These are phyloP conservation scores for Paratilapia polleni DNA, from an alignment of 2,113 vertebrate genomes.

Conservation along the genomic window DNA sequence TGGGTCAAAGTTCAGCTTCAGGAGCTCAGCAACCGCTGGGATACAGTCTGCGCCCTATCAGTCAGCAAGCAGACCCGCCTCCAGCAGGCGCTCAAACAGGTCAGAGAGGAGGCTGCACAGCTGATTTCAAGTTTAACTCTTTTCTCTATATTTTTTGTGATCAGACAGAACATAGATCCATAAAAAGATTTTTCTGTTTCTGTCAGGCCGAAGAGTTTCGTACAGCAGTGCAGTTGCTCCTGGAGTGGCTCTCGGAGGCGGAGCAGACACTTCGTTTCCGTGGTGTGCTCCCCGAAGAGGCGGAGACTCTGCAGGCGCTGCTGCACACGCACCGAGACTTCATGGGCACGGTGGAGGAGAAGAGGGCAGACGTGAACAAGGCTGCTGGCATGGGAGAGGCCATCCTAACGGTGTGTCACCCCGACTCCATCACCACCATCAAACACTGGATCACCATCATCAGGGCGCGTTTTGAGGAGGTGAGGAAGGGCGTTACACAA, in stretches of 20 bases:
- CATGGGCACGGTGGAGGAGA: slow-evolving; percentile 97
- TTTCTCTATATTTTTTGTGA: not conserved
- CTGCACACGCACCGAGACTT: slow-evolving; percentile 93
- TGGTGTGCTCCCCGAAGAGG: slow-evolving; percentile 93
- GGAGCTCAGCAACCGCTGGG: slow-evolving; percentile 97
- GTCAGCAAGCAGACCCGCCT: slow-evolving; percentile 95
- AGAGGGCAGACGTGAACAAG: slow-evolving; percentile 88
- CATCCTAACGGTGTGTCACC: slow-evolving; percentile 91
- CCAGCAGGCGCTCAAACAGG: slow-evolving; percentile 94
- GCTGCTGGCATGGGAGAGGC: slow-evolving; percentile 92
- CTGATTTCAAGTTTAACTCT: slow-evolving; percentile 47
- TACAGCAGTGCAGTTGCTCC: slow-evolving; percentile 88
- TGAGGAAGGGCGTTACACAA: slow-evolving; percentile 35
- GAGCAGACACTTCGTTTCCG: slow-evolving; percentile 97
- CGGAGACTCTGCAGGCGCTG: slow-evolving; percentile 89
- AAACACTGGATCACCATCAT: slow-evolving; percentile 99
- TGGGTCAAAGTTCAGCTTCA: slow-evolving; percentile 98
- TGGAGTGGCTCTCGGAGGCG: slow-evolving; percentile 98
- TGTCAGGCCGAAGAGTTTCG: slow-evolving; percentile 95
- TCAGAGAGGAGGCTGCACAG: slow-evolving; percentile 51
- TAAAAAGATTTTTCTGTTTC: fast-evolving
- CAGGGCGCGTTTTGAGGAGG: slow-evolving; percentile 96
- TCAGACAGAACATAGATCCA: not conserved
- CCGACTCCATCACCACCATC: slow-evolving; percentile 96
- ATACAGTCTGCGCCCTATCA: slow-evolving; percentile 93